Percentiles rank a stretch among this genome's conserved stretches.
Evolutionary conservation across 2,888 invertebrate genomes (phyloP).

Genomic region (Conus canariensis): DNA sequence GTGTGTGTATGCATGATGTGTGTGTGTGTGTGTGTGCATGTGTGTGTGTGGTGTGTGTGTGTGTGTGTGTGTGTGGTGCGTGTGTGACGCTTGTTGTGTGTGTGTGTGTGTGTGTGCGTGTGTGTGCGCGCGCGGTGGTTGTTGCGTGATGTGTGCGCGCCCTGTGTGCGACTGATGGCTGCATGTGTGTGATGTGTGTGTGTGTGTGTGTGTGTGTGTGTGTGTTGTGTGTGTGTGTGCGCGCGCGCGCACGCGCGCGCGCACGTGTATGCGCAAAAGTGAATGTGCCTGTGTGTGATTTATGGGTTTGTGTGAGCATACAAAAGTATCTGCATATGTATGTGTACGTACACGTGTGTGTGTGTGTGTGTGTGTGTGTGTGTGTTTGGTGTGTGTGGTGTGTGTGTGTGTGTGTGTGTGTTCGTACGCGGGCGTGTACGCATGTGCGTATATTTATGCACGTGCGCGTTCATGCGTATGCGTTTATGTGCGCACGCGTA

Average conservation of each 20-base stretch:
- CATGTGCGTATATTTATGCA: too few relatives aligned
- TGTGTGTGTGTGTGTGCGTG: too few relatives aligned
- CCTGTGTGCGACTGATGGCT: too few relatives aligned
- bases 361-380: neutral
- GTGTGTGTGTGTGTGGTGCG: neutral
- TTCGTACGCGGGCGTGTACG: too few relatives aligned
- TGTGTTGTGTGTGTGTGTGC: neutral
- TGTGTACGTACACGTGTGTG: neutral
- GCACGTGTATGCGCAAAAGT: neutral
- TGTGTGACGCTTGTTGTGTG: neutral
- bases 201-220: neutral
- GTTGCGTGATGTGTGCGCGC: neutral
- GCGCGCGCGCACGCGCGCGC: too few relatives aligned
- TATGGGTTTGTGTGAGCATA: neutral
- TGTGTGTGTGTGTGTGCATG: too few relatives aligned
- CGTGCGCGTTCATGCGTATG: too few relatives aligned
- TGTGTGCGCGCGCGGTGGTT: neutral
- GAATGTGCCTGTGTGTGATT: neutral
- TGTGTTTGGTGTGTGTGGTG: too few relatives aligned
- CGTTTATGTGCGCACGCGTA: too few relatives aligned
- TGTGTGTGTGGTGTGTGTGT: too few relatives aligned
- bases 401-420: too few relatives aligned
- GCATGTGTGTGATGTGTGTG: neutral
- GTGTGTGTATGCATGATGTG: too few relatives aligned
- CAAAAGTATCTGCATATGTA: neutral